Base-by-base conservation (phyloP, 2,888 invertebrate species). In the Apocheima hispidaria region DNA sequence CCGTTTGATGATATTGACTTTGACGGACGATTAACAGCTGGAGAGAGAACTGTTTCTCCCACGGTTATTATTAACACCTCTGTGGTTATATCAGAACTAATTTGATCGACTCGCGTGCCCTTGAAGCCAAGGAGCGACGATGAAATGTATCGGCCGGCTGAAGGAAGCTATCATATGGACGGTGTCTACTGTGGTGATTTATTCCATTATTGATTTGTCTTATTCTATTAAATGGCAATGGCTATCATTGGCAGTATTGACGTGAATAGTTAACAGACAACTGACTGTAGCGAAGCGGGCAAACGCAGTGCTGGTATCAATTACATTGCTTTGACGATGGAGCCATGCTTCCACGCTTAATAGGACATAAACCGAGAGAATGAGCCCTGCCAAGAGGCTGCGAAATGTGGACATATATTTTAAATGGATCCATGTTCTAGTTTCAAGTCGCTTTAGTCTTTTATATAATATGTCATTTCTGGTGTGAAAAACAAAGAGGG, bases 21-120 rank as follows among this genome's bases (percentile, higher is more conserved):
- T 70, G 66, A 56, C 56, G 60, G 58, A 59, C 51, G 65, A 63
- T 63, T 62, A 68, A 60, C 64, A 71, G 71, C 69, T 71, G 78
- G 66, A 66, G 55, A 51, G 55, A 43, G 23, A 36, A 44, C 10
- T 28, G 52, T 20, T 14, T 28, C 46, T 53, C 53, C 21, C 60
- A 33, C 54, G 60, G 54, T 60, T 60, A 60, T 54, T 18, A 60
- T 60, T 60, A 60, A 54, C 53, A 43, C 41, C 41, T 33, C 41
- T 60, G 48, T 33, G 41, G 60, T 49, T 40, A 48, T 38, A 48
- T 46, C 44, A 6, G 18, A 18, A 51, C 28, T 38, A 38, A 40
- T 28, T 40, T 41, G 30, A 40, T 40, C 40, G 28, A 21, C 35
- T 36, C 51, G 5, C 20, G 10, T 26, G 50, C 38, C 38, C 9